A percentile compares a stretch with the other conserved stretches of the same genome.
phyloP scores from a whole-genome alignment of 2,797 vertebrate genomes.

The Vipera ursinii region DNA sequence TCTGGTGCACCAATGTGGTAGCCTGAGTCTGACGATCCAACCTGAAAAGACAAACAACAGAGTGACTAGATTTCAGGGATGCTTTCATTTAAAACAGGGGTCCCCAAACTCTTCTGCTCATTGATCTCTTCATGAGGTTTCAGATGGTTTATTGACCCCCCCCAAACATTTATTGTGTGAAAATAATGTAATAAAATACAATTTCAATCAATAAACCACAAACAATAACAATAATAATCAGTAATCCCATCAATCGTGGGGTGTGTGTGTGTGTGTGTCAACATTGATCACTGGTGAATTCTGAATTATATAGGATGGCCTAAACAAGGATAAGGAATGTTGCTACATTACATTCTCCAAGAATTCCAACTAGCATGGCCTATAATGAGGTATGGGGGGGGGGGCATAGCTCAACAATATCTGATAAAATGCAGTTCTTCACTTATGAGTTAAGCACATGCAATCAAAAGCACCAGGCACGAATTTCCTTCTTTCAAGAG shows the following conservation, averaged over 20 bases:
- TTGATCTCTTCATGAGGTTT: neutral
- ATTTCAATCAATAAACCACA: neutral
- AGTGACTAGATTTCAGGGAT: neutral
- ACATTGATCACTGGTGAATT: neutral
- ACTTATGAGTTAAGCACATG: neutral
- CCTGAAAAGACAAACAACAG: slow-evolving; percentile 64
- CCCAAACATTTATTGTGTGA: neutral
- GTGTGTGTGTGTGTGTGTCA: neutral
- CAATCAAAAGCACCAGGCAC: neutral
- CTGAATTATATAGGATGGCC: neutral
- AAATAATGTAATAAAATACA: neutral
- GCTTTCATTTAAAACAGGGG: neutral
- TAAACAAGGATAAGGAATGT: neutral
- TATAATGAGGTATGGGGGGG: neutral
- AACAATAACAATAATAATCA: neutral
- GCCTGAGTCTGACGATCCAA: slow-evolving; percentile 93
- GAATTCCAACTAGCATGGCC: neutral
- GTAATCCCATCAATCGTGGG: neutral
- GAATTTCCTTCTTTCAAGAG: neutral
- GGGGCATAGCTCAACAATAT: neutral
- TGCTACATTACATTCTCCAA: neutral
- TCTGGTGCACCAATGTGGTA: slow-evolving; percentile 92
- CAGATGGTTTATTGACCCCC: neutral
- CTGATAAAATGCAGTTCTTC: neutral
- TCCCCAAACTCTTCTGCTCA: neutral